Conservation (phyloP, 2,797 vertebrate genomes). For the Xerus rutilus region DNA sequence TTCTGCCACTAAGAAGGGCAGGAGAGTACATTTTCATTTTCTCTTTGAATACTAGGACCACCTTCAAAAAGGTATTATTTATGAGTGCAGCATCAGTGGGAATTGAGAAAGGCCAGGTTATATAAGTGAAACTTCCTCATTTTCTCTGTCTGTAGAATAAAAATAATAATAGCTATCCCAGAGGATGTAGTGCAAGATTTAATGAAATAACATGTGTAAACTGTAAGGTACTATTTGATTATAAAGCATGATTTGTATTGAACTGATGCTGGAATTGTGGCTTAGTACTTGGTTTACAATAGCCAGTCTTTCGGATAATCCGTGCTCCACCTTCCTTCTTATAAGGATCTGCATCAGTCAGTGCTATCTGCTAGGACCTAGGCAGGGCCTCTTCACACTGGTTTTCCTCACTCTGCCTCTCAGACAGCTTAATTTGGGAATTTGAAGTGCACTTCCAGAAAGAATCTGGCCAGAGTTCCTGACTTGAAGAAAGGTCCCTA, state of each 20-base stretch:
- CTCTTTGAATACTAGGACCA: neutral
- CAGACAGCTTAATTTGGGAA: neutral
- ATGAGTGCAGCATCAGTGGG: neutral
- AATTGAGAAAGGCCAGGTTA: neutral
- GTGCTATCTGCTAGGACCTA: rapidly evolving
- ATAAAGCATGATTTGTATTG: neutral
- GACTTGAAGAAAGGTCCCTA: neutral
- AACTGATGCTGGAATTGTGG: neutral
- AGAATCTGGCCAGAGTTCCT: neutral
- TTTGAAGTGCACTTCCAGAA: neutral
- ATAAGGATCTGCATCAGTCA: neutral
- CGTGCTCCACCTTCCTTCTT: rapidly evolving
- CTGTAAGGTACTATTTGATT: neutral
- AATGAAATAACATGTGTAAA: neutral
- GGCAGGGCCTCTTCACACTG: rapidly evolving
- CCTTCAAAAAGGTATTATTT: neutral
- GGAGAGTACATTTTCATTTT: neutral
- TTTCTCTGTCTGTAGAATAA: neutral
- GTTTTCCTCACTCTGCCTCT: neutral
- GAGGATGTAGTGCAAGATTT: neutral
- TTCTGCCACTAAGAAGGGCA: neutral
- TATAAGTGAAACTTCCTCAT: neutral
- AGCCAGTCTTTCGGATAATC: neutral
- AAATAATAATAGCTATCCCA: neutral
- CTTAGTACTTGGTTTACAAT: no score